Evolutionary conservation across 53 echinoderm and acorn worm species (phyloP).

Genomic region (Arbacia lixula): DNA sequence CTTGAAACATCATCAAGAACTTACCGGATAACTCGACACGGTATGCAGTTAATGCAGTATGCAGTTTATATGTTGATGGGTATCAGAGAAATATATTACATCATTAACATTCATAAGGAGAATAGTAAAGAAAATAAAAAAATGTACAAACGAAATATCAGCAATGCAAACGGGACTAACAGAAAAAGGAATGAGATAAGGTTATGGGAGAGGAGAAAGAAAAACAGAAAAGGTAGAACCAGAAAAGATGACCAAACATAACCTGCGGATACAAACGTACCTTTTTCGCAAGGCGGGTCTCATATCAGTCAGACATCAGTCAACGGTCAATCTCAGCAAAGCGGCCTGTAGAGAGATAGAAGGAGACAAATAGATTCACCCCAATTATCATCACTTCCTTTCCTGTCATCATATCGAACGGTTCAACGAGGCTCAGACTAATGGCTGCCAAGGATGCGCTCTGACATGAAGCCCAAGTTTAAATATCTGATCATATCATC

Average conservation of each 20-base stretch:
- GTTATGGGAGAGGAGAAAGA: no score
- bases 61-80: no score
- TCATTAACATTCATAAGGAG: background rate
- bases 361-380: conserved; percentile 34
- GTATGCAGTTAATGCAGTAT: no score
- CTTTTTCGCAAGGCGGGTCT: conserved; percentile 39
- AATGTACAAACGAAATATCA: background rate
- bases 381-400: conserved; percentile 30
- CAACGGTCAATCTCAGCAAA: conserved; percentile 17
- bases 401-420: background rate
- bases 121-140: background rate
- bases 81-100: no score
- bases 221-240: no score
- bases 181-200: no score
- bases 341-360: conserved; percentile 20
- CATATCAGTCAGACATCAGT: conserved; percentile 47
- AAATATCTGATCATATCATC: no score
- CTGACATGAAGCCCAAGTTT: no score
- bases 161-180: no score
- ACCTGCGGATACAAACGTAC: background rate
- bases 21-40: no score
- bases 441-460: background rate
- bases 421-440: conserved; percentile 5
- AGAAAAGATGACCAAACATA: no score
- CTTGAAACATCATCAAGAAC: no score